Base-by-base conservation (phyloP, 1,140 invertebrate species). In the Drosophila equinoxialis region DNA sequence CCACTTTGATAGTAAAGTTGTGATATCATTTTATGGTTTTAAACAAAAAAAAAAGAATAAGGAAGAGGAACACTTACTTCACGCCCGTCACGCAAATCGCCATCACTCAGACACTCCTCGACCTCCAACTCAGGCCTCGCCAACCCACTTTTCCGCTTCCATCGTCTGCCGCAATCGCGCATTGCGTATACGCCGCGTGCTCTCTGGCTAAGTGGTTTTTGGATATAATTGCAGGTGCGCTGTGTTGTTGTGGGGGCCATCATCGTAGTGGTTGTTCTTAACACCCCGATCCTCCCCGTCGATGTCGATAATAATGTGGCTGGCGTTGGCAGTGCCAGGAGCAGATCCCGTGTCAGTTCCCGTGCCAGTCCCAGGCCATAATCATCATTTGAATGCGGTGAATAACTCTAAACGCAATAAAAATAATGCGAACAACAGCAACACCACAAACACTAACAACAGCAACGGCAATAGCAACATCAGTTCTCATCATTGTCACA, bases 281-380 rank as follows among this genome's bases (percentile, higher is more conserved):
- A 39, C 30, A 6, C 30, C 30, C 30, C 30, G 30, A 5, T 30
- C 5, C 30, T n/a, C 23, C 45, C 26, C 13, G 60, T 63, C 61
- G 30, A 63, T 63, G 61, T 20, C 61, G 61, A 48, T 63, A 33
- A 89, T 89, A 82, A 87, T 89, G 83, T 78, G 68, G 70, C 68
- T 83, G 84, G 75, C 70, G 72, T 65, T 65, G 79, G 68, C 80
- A 64, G 82, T 87, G 79, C 80, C 79, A 83, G 83, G 79, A 79
- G 76, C 83, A 48, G 67, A 68, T 63, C 61, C 54, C 37, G 60
- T 62, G 57, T 39, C 42, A 74, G 65, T 63, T 68, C 58, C 35
- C 68, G 65, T 71, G 72, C 77, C 74, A 76, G 70, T 61, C 57
- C 77, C 74, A 76, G 70, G 61, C 61, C 73, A 63, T 77, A 83